These are phyloP conservation scores for Drosophila takahashii DNA, from an alignment of 1,140 invertebrate species.

Conservation along the genomic window DNA sequence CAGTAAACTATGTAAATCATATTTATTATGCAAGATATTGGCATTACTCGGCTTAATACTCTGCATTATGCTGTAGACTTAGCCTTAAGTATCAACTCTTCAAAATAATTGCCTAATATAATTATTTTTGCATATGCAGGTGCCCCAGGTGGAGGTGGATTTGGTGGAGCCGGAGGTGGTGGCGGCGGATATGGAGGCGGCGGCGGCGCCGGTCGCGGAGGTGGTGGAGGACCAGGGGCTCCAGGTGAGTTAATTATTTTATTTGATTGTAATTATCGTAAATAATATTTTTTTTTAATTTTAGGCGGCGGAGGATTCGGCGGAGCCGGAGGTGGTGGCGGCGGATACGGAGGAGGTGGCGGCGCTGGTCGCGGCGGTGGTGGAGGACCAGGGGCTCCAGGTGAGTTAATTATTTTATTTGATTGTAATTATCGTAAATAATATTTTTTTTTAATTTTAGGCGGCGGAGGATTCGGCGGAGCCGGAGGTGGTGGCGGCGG, in stretches of 20 bases:
- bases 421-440: no score
- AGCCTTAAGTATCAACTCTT: no score
- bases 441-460: no score
- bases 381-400: neutral
- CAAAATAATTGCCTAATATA: neutral
- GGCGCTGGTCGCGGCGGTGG: neutral
- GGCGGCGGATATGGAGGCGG: conserved; percentile 1
- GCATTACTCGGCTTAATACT: no score
- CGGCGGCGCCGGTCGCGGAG: neutral
- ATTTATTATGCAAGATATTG: no score
- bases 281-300: no score
- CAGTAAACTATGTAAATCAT: no score
- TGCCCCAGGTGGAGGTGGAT: conserved; percentile 9
- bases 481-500: conserved; percentile 35
- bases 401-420: no score
- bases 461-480: conserved; percentile 10
- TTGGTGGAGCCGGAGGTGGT: conserved; percentile 4
- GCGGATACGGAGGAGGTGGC: conserved; percentile 18
- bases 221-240: neutral
- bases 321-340: conserved; percentile 42
- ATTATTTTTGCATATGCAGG: neutral
- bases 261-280: no score
- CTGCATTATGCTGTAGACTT: no score
- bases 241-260: no score
- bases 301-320: neutral